Conservation (phyloP, 2,113 vertebrate species). For the Xyliphius kryptos region DNA sequence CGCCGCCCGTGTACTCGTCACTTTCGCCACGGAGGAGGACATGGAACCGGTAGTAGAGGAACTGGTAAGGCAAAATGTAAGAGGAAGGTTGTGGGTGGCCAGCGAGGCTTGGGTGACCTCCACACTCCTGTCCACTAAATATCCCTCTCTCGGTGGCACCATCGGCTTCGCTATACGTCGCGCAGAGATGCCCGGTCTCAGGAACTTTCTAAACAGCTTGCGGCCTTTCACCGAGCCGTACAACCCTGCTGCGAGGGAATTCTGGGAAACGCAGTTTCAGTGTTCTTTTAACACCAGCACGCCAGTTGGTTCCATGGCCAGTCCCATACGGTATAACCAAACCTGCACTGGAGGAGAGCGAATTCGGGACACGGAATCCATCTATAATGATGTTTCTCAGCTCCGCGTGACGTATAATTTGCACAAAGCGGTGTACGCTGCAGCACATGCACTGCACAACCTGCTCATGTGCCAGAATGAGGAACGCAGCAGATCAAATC, state of each 20-base stretch:
- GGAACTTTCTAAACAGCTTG: constrained; percentile 39
- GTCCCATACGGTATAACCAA: constrained; percentile 20
- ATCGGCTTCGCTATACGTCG: constrained; percentile 46
- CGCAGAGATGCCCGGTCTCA: constrained; percentile 40
- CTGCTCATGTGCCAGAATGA: constrained; percentile 43
- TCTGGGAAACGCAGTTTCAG: constrained; percentile 48
- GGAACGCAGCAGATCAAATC: constrained; percentile 10
- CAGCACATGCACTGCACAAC: constrained; percentile 51
- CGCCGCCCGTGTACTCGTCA: constrained; percentile 43
- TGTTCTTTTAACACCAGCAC: constrained; percentile 41
- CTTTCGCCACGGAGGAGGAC: constrained; percentile 49
- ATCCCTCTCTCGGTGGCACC: constrained; percentile 43
- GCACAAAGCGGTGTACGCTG: constrained; percentile 54
- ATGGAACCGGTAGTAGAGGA: constrained; percentile 49
- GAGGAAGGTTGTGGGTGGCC: constrained; percentile 50
- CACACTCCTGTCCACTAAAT: constrained; percentile 41
- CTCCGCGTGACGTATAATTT: constrained; percentile 50
- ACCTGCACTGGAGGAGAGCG: constrained; percentile 51
- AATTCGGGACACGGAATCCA: constrained; percentile 40
- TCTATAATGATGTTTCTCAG: constrained; percentile 51
- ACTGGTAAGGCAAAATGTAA: constrained; percentile 47
- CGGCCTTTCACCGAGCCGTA: constrained; percentile 37
- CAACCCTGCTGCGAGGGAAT: constrained; percentile 44
- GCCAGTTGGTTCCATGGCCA: constrained; percentile 23
- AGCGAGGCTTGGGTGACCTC: constrained; percentile 53